These are phyloP conservation scores for Neosilurus hyrtlii DNA, from an alignment of 2,797 vertebrate species.

Conservation along the genomic window DNA sequence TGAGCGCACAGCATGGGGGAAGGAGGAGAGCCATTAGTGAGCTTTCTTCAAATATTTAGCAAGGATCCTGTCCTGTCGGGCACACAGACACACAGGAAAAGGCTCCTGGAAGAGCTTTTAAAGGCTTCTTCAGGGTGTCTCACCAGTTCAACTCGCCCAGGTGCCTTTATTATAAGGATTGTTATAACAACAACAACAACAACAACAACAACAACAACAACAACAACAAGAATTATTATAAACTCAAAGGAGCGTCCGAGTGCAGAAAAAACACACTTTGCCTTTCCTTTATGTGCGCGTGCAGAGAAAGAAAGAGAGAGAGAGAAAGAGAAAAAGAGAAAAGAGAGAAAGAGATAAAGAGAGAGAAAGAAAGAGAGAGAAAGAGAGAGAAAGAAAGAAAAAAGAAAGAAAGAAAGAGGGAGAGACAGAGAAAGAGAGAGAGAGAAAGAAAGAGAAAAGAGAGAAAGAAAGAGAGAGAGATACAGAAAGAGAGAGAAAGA, in stretches of 20 bases:
- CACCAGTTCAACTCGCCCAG: not conserved
- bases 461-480: constrained; percentile 65
- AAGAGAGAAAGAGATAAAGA: constrained; percentile 56
- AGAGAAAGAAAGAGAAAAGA: constrained; percentile 11
- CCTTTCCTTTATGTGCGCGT: not conserved
- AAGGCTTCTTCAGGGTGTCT: not conserved
- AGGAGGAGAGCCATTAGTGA: too few species aligned
- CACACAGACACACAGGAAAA: not conserved
- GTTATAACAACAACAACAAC: not conserved
- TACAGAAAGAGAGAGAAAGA: constrained; percentile 65
- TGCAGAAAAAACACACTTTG: not conserved
- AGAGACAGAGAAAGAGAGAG: constrained; percentile 53
- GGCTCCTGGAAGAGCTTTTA: not conserved
- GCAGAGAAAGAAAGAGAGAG: not conserved
- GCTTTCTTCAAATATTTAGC: constrained; percentile 6
- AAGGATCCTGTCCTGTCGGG: not conserved
- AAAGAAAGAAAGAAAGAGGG: constrained; percentile 62
- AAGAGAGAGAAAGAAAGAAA: too few species aligned
- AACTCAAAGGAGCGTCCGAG: not conserved
- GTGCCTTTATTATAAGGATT: not conserved
- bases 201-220: not conserved
- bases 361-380: constrained; percentile 61
- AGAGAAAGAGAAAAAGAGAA: too few species aligned
- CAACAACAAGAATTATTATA: too few species aligned
- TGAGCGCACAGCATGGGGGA: not conserved